Conservation (phyloP, 2,888 invertebrate species). For the Hemithea aestivaria region DNA sequence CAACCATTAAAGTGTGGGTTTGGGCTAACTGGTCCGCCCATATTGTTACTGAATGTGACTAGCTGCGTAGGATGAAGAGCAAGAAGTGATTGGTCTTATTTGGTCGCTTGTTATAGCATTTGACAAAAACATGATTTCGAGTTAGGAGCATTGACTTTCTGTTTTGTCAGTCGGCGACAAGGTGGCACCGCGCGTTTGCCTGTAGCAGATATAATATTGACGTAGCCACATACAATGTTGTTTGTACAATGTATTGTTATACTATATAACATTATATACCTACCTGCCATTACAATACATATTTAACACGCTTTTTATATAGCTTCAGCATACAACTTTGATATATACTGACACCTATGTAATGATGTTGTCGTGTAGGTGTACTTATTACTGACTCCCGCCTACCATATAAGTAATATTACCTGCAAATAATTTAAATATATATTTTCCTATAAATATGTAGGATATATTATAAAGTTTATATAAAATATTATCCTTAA, state of each 20-base stretch:
- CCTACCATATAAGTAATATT: too few species aligned
- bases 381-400: too few species aligned
- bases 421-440: too few species aligned
- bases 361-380: too few species aligned
- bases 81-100: constrained; percentile 46
- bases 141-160: constrained; percentile 11
- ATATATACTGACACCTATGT: too few species aligned
- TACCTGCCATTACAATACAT: not conserved
- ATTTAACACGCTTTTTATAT: constrained; percentile 12
- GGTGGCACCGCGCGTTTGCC: constrained; percentile 16
- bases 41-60: constrained; percentile 29
- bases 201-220: not conserved
- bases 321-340: constrained; percentile 2
- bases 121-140: constrained; percentile 20
- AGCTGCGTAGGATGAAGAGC: constrained; percentile 47
- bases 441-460: too few species aligned
- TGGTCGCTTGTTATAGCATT: constrained; percentile 30
- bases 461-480: too few species aligned
- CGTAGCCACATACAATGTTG: not conserved
- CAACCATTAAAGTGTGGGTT: constrained; percentile 54
- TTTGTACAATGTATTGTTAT: constrained; percentile 10
- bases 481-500: too few species aligned
- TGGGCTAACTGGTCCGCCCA: constrained; percentile 59
- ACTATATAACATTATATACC: constrained; percentile 2
- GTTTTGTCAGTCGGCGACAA: constrained; percentile 16